Base-by-base conservation (phyloP, 2,797 vertebrate genomes). In the Pangasius larnaudii region DNA sequence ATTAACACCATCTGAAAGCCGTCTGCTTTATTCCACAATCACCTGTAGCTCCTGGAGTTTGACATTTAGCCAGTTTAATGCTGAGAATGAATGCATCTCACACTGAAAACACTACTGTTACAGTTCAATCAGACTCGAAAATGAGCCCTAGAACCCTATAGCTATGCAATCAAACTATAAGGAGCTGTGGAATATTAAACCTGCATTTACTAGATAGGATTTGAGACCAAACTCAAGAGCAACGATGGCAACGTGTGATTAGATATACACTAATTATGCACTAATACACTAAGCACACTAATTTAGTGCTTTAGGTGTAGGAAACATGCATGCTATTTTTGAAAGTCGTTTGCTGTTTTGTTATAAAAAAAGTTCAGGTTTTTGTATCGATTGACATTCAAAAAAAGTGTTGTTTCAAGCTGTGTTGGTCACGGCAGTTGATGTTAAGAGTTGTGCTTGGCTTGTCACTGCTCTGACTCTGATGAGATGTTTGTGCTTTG, bases 41-140 rank as follows among this genome's bases (percentile, higher is more conserved):
- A 93, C 92, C 91, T 92, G 90, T 90, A 90, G 91, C 89, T 92
- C 91, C 61, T 89, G 88, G 88, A 91, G 90, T 88, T 91, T 94
- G 92, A 94, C 93, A 93, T 95, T 95, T 94, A 93, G 88, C 89
- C 88, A 87, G 89, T 86, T 88, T 89, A 89, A 86, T 90, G 86
- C 84, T 65, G 88, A 88, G 87, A 89, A 91, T 77, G 36, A 86
- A 84, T 84, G 71, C 65, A 80, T 84, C 86, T 82, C 83, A 87
- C 84, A 71, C 81, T 72, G 82, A 85, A 72, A 89, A 78, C 85
- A 61, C 46, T 84, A 72, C 51, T 79, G 72, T 53, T 53, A 49
- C 51, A 86, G 30, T 86, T 90, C 18, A 85, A 58, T 69, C 71
- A 84, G 22, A 61, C 42, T 39, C 82, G 16, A 75, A 81, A 27